Base-by-base conservation (phyloP, 2,797 vertebrate species). In the Smutsia temminckii region DNA sequence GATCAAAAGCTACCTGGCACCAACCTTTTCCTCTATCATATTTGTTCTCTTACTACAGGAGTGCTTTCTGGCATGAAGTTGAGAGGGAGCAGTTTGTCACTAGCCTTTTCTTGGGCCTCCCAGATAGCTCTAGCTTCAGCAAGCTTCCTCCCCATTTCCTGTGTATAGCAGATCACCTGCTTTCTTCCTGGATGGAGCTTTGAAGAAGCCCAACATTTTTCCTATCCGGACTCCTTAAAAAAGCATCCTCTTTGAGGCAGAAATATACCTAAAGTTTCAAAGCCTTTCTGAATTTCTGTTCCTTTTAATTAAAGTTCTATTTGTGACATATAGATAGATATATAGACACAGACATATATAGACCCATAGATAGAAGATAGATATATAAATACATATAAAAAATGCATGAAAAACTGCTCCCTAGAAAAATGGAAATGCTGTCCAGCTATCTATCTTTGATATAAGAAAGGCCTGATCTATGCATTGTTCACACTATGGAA, bases 221-320 rank as follows among this genome's bases (percentile, higher is more conserved):
- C 2, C 17, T 80, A 53, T 34, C 4, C 27, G 11, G 2, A 71
- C 69, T 92, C 32, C 6, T 80, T 85, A 40, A 86, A 81, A 74
- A 64, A 29, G 13, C 0, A 57, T 7, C 0, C 0, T 59, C 20
- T 18, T 85, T 91, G 37, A 64, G 57, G 14, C 10, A 86, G 55
- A 84, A 89, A 80, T 2, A 40, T 59, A 66, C 83, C 32, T 88
- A 42, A 42, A 68, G 20, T 85, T 66, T 89, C 23, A 87, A 12
- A 84, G 21, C 18, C 32, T 92, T 86, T 93, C 63, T 57, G 20
- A 85, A 95, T 29, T 66, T 59, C 59, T 81, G 5, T 63, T 90
- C 29, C 23, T 93, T 66, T 88, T 87, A 10, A 68, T 6, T 92
- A 25, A 95, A 93, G 16, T 88, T 90, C 34, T 42, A 21, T 81